Base-by-base conservation (phyloP, 1,140 invertebrate genomes). In the Drosophila equinoxialis region DNA sequence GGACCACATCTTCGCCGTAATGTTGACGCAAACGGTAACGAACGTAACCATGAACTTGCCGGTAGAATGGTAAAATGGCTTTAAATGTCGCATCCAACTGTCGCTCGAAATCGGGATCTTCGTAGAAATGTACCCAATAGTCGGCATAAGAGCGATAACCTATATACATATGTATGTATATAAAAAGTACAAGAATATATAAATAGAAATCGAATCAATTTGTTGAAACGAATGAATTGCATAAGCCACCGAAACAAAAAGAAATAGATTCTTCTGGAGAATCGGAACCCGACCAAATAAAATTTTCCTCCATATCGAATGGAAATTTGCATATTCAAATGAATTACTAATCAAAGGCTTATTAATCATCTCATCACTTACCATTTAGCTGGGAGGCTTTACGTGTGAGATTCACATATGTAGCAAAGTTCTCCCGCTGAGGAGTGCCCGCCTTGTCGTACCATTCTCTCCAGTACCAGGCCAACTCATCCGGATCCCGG, bases 391-490 rank as follows among this genome's bases (percentile, higher is more conserved):
- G 93, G 0, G 97, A 95, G 5, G 96, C 96, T 85, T 97, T 95
- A 74, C 98, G 97, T 41, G 94, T 94, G 7, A 98, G 90, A 23
- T 94, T 91, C 0, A 98, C 95, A 81, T 96, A 97, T 75, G 94
- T 94, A 17, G 93, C 90, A 82, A 95, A 98, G 55, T 95, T 92
- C 0, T 94, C 77, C 51, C 94, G 93, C 68, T 97, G 95, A 55
- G 95, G 94, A 33, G 95, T 95, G 0, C 97, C 97, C 0, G 95
- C 94, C 3, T 93, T 93, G 45, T 95, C 94, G 65, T 97, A 93
- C 97, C 97, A 98, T 68, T 95, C 93, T 11, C 94, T 92, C 97
- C 97, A 98, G 7, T 94, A 92, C 78, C 96, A 94, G 65, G 94
- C 93, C 68, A 97, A 87, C 90, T 96, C 95, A 3, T 95, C 94